These are phyloP conservation scores for Gymnoscelis rufifasciata DNA, from an alignment of 2,888 invertebrate genomes.

Conservation along the genomic window DNA sequence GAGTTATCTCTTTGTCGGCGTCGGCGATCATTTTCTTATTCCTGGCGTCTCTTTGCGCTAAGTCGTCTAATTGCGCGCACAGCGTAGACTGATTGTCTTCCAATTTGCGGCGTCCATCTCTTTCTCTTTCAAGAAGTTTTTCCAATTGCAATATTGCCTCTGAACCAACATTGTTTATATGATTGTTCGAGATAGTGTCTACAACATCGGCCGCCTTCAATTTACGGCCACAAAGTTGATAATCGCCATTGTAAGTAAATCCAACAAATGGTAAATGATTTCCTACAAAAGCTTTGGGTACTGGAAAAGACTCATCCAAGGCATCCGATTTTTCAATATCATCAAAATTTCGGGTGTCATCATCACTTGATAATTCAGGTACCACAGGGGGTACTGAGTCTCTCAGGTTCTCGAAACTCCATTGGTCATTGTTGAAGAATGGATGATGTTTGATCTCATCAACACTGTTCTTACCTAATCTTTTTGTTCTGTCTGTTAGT, in stretches of 20 bases:
- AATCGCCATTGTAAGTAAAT: conserved; percentile 97
- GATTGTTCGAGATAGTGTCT: conserved; percentile 82
- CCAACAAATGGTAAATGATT: conserved; percentile 99
- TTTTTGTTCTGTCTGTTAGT: conserved; percentile 92
- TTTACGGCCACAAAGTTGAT: conserved; percentile 83
- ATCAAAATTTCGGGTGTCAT: conserved; percentile 99
- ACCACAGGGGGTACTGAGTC: conserved; percentile 98
- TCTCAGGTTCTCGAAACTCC: conserved; percentile 97
- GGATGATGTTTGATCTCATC: conserved; percentile 96
- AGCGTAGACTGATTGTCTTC: conserved; percentile 87
- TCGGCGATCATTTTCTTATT: conserved; percentile 88
- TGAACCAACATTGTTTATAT: conserved; percentile 80
- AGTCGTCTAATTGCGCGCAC: conserved; percentile 86
- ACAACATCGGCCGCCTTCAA: conserved; percentile 78
- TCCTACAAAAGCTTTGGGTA: conserved; percentile 98
- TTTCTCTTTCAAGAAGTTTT: conserved; percentile 86
- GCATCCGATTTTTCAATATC: conserved; percentile 97
- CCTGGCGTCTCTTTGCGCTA: conserved; percentile 87
- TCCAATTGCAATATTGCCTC: conserved; percentile 85
- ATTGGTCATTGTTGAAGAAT: conserved; percentile 97
- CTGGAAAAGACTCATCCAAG: conserved; percentile 95
- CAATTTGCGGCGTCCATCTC: conserved; percentile 83
- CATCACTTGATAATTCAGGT: conserved; percentile 96
- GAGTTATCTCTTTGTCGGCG: conserved; percentile 91
- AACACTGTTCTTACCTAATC: conserved; percentile 94